A percentile compares a stretch with the other conserved stretches of the same genome.
phyloP scores from a whole-genome alignment of 2,888 invertebrate species.

The Hyposoter didymator region DNA sequence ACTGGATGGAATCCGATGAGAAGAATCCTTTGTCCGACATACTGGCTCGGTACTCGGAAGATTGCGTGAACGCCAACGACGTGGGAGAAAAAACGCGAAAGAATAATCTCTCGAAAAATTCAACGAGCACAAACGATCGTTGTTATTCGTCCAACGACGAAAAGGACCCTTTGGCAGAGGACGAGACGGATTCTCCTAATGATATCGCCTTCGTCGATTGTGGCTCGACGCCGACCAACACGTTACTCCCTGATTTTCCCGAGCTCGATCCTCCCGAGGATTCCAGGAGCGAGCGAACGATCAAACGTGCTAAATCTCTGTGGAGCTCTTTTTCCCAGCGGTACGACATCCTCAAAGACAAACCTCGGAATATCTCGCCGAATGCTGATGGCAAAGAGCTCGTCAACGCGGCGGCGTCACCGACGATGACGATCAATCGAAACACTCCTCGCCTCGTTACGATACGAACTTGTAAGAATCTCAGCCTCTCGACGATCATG shows the following conservation, averaged over 20 bases:
- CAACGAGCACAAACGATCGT: neutral
- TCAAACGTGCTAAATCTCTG: constrained; percentile 24
- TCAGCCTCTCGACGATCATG: constrained; percentile 75
- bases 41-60: constrained; percentile 66
- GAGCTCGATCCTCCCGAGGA: neutral
- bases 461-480: constrained; percentile 73
- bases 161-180: constrained; percentile 63
- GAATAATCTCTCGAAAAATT: constrained; percentile 11
- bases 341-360: constrained; percentile 35
- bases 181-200: constrained; percentile 70
- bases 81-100: constrained; percentile 14
- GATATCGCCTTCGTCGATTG: constrained; percentile 80
- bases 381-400: constrained; percentile 2
- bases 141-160: constrained; percentile 1
- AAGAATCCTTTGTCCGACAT: constrained; percentile 67
- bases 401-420: constrained; percentile 37
- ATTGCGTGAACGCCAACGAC: constrained; percentile 46
- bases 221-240: constrained; percentile 69
- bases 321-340: constrained; percentile 56
- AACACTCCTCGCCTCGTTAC: constrained; percentile 73
- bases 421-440: constrained; percentile 37
- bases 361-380: neutral
- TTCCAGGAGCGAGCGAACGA: neutral
- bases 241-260: constrained; percentile 7
- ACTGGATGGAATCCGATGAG: constrained; percentile 53